Evolutionary conservation across 2,888 invertebrate species (phyloP).

Genomic region (Callosobruchus maculatus): DNA sequence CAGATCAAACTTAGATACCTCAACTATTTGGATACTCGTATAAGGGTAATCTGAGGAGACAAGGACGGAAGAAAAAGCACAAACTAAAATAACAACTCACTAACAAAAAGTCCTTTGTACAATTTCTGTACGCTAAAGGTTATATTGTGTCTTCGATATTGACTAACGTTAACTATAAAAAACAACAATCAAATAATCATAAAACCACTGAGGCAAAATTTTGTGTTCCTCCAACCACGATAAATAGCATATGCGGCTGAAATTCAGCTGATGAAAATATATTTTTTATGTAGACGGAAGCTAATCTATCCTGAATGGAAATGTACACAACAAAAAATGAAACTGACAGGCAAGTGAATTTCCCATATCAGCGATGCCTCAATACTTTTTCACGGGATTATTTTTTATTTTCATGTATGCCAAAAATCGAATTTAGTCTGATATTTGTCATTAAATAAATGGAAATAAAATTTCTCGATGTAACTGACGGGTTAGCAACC

Average conservation of each 20-base stretch:
- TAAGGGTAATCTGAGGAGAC: no score
- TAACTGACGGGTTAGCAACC: neutral
- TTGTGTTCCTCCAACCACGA: no score
- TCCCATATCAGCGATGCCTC: neutral
- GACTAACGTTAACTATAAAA: no score
- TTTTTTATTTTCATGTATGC: neutral
- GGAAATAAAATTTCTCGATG: neutral
- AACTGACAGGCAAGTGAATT: neutral
- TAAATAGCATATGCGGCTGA: neutral
- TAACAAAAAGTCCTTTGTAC: no score
- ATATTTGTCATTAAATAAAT: neutral
- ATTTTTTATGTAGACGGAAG: neutral
- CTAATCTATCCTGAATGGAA: neutral
- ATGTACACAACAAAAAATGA: neutral
- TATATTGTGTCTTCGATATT: no score
- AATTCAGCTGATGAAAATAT: neutral
- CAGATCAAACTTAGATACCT: no score
- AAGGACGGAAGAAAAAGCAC: no score
- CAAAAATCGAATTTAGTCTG: neutral
- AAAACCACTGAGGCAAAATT: no score
- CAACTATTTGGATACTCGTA: no score
- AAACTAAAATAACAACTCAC: no score
- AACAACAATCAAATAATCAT: no score
- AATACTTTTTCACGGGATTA: neutral
- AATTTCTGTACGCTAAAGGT: no score